Conservation (phyloP, 1,140 invertebrate genomes). For the Drosophila bipectinata region DNA sequence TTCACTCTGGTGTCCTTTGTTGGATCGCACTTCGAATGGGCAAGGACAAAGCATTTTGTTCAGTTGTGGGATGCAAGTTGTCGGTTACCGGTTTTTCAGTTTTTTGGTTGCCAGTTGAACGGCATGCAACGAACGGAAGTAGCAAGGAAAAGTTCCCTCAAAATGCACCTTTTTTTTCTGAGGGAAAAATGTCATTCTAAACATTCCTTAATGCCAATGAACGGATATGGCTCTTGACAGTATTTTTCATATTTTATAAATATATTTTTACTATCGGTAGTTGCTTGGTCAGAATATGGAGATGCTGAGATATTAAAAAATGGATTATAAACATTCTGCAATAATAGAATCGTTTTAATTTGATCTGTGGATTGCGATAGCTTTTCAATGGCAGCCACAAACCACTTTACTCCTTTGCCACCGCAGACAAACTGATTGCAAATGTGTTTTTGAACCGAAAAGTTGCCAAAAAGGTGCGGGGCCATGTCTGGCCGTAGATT, state of each 20-base stretch:
- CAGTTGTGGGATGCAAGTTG: slow-evolving; percentile 36
- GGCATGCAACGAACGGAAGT: slow-evolving; percentile 15
- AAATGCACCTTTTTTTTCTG: slow-evolving; percentile 8
- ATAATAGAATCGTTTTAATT: background rate
- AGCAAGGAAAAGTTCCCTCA: slow-evolving; percentile 15
- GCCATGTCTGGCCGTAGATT: slow-evolving; percentile 36
- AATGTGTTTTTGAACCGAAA: slow-evolving; percentile 77
- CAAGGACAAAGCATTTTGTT: slow-evolving; percentile 40
- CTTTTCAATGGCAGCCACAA: background rate
- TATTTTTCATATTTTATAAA: background rate
- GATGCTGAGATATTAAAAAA: background rate
- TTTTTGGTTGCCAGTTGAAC: slow-evolving; percentile 4
- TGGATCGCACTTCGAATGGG: slow-evolving; percentile 43
- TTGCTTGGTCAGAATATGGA: background rate
- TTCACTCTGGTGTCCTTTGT: slow-evolving; percentile 60
- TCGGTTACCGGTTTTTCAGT: slow-evolving; percentile 22
- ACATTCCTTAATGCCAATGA: slow-evolving; percentile 6
- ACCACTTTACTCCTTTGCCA: slow-evolving; percentile 19
- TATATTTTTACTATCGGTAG: background rate
- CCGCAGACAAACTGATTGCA: slow-evolving; percentile 53
- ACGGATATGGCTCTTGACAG: background rate
- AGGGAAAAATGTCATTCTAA: background rate
- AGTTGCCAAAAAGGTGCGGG: slow-evolving; percentile 41
- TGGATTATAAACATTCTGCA: background rate
- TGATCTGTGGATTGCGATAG: background rate